Base-by-base conservation (phyloP, 2,113 vertebrate species). In the Entomyzon cyanotis region DNA sequence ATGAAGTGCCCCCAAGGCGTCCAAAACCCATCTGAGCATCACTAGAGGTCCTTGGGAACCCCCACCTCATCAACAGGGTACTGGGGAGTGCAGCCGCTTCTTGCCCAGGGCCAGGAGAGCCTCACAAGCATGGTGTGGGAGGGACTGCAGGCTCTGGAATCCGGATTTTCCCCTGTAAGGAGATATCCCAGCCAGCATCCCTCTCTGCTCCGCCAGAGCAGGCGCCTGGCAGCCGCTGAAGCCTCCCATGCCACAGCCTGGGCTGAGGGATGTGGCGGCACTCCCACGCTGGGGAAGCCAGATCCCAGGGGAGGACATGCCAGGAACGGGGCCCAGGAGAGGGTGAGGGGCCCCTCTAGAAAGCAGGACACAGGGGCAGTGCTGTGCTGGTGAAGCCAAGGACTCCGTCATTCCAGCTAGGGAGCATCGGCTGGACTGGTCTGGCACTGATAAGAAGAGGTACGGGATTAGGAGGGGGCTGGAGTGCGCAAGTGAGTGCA, bases 1-100 rank as follows among this genome's bases (percentile, higher is more conserved):
- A 16, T 11, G 18, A 53, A 37, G 13, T 1, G 1, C 9, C 41
- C 15, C 50, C 10, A 20, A 9, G 3, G 62, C 5, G 27, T 17
- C 59, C 2, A 1, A 56, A 60, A 33, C 15, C n/a, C 0, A 0
- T 0, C 27, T 4, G 10, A 73, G 53, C 1, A 2, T 3, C 2
- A 3, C 25, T n/a, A 1, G 0, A 41, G 14, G 20, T 11, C 22
- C 46, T 35, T 0, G 0, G 31, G 12, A 67, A 42, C 9, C 14
- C 39, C 16, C 27, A 21, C 4, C 5, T 33, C 74, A 81, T 44
- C 2, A 1, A 15, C 1, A 5, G 10, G 12, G 50, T 10, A 9
- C 25, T 10, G 41, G 8, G 22, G 56, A 89, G 19, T 0, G 1
- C 12, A 5, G 52, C 56, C 0, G 14, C 9, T 52, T 28, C 47